Conservation (phyloP, 2,888 invertebrate genomes). For the Gymnocheta viridis region DNA sequence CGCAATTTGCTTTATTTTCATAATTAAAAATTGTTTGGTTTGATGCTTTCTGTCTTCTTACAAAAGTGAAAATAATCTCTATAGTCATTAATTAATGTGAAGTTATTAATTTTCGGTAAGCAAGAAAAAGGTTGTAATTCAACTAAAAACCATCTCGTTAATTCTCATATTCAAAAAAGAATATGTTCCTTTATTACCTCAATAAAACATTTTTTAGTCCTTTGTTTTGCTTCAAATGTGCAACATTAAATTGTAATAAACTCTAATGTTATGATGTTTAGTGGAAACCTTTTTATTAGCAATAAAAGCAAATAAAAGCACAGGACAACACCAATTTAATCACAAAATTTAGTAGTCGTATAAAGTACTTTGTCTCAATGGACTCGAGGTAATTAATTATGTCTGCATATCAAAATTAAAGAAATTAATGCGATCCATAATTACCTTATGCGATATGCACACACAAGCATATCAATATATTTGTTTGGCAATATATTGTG, state of each 20-base stretch:
- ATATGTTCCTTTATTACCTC: neutral
- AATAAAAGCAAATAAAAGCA: too few species aligned
- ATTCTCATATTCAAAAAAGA: neutral
- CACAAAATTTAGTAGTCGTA: too few species aligned
- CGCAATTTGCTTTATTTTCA: neutral
- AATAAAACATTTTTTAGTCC: neutral
- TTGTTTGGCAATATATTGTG: too few species aligned
- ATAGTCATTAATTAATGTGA: neutral
- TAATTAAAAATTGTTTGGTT: neutral
- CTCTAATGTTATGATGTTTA: neutral
- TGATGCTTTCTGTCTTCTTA: neutral
- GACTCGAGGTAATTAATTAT: too few species aligned
- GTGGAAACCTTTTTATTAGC: neutral
- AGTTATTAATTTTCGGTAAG: neutral
- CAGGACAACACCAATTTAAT: too few species aligned
- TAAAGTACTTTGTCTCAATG: too few species aligned
- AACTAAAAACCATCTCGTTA: neutral
- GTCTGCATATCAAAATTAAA: too few species aligned
- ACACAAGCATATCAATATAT: too few species aligned
- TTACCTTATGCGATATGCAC: too few species aligned
- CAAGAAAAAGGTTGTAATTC: neutral
- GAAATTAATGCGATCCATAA: too few species aligned
- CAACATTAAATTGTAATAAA: neutral
- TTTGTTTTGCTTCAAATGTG: neutral
- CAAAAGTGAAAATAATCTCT: neutral